These are phyloP conservation scores for sheep (Ovis aries) DNA, from an alignment of 2,113 vertebrate species.

Conservation along the genomic window ARS-UI_Ramb_v3.0 NC_056067.1:57891001-57891500, in stretches of 20 bases:
- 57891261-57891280: not conserved
- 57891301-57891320: not conserved
- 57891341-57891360: not conserved
- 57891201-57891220: not conserved
- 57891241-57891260: not conserved
- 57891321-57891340: not conserved
- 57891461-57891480: not conserved
- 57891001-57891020: not conserved
- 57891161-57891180: not conserved
- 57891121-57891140: not conserved
- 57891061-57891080: not conserved
- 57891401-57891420: not conserved
- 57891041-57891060: not conserved
- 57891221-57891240: not conserved
- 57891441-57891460: not conserved
- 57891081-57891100: not conserved
- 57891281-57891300: not conserved
- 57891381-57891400: not conserved
- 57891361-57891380: not conserved
- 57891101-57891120: not conserved
- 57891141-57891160: not conserved
- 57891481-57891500: not conserved
- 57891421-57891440: not conserved
- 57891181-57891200: not conserved
- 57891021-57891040: not conserved